Conservation (phyloP, 2,797 vertebrate species). For the Eulemur albifrons region DNA sequence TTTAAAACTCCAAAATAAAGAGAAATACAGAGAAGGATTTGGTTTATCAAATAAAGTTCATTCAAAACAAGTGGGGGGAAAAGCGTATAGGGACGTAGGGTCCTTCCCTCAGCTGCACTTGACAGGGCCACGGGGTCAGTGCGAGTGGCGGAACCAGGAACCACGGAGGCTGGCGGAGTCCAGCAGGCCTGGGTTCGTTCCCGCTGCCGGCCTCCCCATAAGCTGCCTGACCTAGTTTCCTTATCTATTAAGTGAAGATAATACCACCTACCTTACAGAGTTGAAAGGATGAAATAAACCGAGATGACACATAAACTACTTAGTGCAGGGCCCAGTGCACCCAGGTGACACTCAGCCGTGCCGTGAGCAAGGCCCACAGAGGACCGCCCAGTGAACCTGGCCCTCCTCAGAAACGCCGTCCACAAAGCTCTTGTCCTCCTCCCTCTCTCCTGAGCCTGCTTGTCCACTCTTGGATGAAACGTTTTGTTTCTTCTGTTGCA, state of each 20-base stretch:
- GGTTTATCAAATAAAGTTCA: background rate
- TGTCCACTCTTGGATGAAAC: background rate
- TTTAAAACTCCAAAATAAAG: background rate
- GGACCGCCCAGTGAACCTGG: background rate
- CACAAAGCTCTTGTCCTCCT: background rate
- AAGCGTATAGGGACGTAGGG: background rate
- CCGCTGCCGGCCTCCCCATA: accelerated
- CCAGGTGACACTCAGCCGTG: too few relatives aligned
- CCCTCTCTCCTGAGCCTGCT: background rate
- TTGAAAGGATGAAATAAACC: background rate
- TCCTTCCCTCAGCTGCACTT: background rate
- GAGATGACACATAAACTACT: too few relatives aligned
- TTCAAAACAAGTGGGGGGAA: background rate
- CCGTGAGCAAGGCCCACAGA: background rate
- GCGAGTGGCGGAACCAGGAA: background rate
- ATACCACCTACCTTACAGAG: background rate
- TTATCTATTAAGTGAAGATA: background rate
- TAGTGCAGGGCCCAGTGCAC: accelerated
- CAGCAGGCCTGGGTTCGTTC: background rate
- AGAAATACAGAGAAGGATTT: background rate
- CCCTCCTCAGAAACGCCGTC: background rate
- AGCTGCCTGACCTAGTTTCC: background rate
- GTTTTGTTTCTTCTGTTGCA: background rate
- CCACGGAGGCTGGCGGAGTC: background rate
- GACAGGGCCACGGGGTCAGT: background rate